phyloP scores from a whole-genome alignment of 2,113 vertebrate genomes.

The Mionectes macconnelli region DNA sequence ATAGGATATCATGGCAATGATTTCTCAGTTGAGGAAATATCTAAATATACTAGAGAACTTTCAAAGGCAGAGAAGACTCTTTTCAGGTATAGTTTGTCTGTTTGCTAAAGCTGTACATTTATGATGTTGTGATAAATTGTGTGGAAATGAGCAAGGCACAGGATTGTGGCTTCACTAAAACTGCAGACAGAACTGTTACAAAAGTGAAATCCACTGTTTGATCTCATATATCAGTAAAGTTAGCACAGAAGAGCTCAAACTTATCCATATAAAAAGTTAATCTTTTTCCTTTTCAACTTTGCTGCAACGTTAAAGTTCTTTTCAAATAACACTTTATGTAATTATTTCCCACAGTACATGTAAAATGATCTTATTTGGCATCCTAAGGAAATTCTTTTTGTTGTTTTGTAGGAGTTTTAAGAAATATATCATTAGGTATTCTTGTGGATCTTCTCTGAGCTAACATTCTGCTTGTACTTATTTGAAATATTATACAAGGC shows the following conservation, averaged over 20 bases:
- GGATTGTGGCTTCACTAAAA: background rate
- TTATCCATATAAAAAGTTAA: background rate
- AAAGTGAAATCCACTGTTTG: background rate
- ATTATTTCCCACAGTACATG: background rate
- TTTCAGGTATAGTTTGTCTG: background rate
- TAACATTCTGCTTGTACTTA: background rate
- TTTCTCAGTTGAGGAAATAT: background rate
- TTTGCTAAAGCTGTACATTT: background rate
- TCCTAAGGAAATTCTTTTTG: background rate
- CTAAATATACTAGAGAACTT: background rate
- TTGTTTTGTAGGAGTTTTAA: background rate
- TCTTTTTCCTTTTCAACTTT: background rate
- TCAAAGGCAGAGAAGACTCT: background rate
- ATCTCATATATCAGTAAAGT: background rate
- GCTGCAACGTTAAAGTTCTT: background rate
- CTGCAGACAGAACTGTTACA: background rate
- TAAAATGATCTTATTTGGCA: background rate
- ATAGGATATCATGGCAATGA: background rate
- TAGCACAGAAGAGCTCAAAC: background rate
- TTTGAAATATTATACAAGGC: background rate
- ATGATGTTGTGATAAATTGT: background rate
- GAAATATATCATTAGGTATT: background rate
- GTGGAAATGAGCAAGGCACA: background rate
- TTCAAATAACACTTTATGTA: background rate
- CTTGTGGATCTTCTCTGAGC: background rate